Evolutionary conservation across 2,113 vertebrate species (phyloP).

Genomic region (Clarias batrachus): DNA sequence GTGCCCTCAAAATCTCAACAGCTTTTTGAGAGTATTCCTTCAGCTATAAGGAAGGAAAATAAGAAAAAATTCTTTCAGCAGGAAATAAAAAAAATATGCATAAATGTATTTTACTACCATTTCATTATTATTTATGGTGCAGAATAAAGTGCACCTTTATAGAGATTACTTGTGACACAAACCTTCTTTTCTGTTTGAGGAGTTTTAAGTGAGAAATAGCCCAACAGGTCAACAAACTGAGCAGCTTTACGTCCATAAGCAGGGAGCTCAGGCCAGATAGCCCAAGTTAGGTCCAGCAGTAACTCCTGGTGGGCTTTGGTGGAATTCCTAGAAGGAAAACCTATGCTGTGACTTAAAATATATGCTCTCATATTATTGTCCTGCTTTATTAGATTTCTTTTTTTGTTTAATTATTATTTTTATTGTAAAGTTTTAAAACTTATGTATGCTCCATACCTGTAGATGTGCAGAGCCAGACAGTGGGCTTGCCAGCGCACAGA

Average conservation of each 20-base stretch:
- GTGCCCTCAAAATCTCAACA: constrained; percentile 92
- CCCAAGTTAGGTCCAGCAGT: constrained; percentile 95
- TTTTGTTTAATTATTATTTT: too few species aligned
- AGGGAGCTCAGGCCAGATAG: constrained; percentile 96
- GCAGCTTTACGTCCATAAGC: constrained; percentile 96
- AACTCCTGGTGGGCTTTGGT: constrained; percentile 94
- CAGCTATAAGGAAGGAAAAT: constrained; percentile 67
- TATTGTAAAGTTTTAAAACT: too few species aligned
- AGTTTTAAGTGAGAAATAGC: constrained; percentile 97
- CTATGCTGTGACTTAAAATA: neutral
- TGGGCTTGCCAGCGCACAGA: constrained; percentile 98
- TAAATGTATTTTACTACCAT: neutral
- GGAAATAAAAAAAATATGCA: neutral
- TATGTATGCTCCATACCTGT: constrained; percentile 76
- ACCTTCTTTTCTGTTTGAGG: constrained; percentile 99
- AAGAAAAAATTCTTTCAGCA: neutral
- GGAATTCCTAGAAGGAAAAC: constrained; percentile 80
- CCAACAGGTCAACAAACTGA: constrained; percentile 96
- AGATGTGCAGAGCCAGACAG: constrained; percentile 93
- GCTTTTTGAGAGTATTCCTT: constrained; percentile 98
- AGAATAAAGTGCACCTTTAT: neutral
- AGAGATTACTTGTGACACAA: neutral
- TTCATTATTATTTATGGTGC: neutral
- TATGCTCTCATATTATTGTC: too few species aligned
- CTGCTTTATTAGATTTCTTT: too few species aligned